phyloP scores from a whole-genome alignment of 2,797 vertebrate species.

The Chrosomus eos region DNA sequence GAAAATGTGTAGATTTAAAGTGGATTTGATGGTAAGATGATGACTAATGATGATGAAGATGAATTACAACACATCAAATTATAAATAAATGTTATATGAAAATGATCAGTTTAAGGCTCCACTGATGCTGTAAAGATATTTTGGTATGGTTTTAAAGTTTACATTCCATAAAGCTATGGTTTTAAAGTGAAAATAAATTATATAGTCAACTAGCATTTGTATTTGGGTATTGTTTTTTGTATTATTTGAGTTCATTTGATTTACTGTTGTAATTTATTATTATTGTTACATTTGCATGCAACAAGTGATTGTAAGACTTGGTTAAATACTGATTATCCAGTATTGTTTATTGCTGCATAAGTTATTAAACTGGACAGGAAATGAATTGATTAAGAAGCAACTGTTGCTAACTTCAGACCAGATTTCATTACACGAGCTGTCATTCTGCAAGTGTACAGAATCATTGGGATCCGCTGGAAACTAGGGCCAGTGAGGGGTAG shows the following conservation, averaged over 20 bases:
- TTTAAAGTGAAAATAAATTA: background rate
- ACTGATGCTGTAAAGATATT: background rate
- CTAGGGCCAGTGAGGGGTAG: constrained; percentile 7
- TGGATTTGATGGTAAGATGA: background rate
- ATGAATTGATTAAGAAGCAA: constrained; percentile 17
- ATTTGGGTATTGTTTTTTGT: background rate
- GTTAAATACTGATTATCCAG: background rate
- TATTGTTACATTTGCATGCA: background rate
- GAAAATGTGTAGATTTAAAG: background rate
- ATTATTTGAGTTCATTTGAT: background rate
- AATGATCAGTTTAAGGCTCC: background rate
- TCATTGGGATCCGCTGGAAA: constrained; percentile 39
- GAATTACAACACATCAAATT: background rate
- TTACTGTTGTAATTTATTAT: background rate
- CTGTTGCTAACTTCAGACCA: background rate
- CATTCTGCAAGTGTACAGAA: background rate
- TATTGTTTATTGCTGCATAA: background rate
- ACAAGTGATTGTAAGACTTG: background rate
- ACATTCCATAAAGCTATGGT: background rate
- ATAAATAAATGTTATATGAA: no score
- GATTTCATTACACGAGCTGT: constrained; percentile 14
- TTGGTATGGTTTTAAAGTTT: background rate
- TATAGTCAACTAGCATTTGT: background rate
- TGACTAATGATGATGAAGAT: background rate
- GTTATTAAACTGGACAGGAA: background rate